Conservation (phyloP, 2,888 invertebrate genomes). For the Acronicta alni region DNA sequence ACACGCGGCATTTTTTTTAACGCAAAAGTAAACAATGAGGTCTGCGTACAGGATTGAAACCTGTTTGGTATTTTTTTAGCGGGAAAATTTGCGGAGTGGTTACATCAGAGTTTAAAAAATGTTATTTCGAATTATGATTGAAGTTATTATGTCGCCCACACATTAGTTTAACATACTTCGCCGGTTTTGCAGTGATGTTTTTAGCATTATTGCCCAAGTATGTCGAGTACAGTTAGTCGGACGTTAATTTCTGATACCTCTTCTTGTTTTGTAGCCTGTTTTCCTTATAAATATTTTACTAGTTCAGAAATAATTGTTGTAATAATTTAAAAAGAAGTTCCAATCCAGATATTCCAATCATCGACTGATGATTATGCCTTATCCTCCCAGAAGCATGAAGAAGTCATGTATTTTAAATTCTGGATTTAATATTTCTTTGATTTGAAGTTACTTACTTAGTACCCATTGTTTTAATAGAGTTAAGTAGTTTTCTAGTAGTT, state of each 20-base stretch:
- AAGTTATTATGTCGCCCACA: slow-evolving; percentile 37
- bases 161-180: slow-evolving; percentile 23
- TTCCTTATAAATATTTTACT: too few relatives aligned
- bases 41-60: slow-evolving; percentile 35
- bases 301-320: too few relatives aligned
- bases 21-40: slow-evolving; percentile 65
- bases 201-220: slow-evolving; percentile 28
- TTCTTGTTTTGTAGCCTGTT: neutral
- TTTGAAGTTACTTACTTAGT: too few relatives aligned
- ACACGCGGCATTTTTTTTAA: slow-evolving; percentile 68
- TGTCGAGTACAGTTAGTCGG: slow-evolving; percentile 20
- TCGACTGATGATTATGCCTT: too few relatives aligned
- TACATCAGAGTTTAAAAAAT: slow-evolving; percentile 17
- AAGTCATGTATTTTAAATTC: neutral
- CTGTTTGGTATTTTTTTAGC: slow-evolving; percentile 36
- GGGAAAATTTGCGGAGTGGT: slow-evolving; percentile 25
- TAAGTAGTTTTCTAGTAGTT: too few relatives aligned
- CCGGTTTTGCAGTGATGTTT: slow-evolving; percentile 34
- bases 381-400: neutral
- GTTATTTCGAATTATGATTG: slow-evolving; percentile 35
- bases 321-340: neutral
- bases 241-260: slow-evolving; percentile 11
- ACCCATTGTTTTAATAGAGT: too few relatives aligned
- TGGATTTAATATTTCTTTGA: too few relatives aligned
- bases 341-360: neutral